These are phyloP conservation scores for Squalus acanthias DNA, from an alignment of 2,797 vertebrate species.

Conservation along the genomic window DNA sequence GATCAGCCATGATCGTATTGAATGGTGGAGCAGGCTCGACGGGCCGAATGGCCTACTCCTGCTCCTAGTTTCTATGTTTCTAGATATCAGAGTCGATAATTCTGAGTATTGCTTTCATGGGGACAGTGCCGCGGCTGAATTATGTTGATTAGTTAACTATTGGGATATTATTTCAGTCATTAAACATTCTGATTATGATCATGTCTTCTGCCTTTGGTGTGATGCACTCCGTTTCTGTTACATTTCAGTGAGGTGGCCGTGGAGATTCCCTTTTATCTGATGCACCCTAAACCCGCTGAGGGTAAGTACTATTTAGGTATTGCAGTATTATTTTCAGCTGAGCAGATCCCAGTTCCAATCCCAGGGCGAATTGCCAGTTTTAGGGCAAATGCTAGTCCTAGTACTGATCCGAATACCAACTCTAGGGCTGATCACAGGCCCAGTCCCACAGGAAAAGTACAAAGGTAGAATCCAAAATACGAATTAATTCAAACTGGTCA, in stretches of 20 bases:
- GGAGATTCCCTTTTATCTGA: constrained; percentile 84
- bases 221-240: neutral
- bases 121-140: neutral
- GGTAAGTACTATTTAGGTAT: constrained; percentile 41
- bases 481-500: neutral
- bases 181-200: neutral
- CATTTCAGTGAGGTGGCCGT: constrained; percentile 74
- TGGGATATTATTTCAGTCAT: neutral
- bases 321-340: neutral
- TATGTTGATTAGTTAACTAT: neutral
- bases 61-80: too few species aligned
- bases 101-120: neutral
- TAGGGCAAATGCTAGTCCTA: neutral
- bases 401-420: neutral
- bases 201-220: neutral
- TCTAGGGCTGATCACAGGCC: neutral
- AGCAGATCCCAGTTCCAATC: neutral
- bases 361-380: neutral
- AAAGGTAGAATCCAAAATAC: neutral
- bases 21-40: too few species aligned
- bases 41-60: too few species aligned
- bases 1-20: too few species aligned
- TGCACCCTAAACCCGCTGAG: constrained; percentile 84
- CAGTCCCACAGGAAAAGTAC: neutral
- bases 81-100: neutral